Evolutionary conservation across 1,140 invertebrate genomes (phyloP).

Genomic region (Berghia stephanieae): DNA sequence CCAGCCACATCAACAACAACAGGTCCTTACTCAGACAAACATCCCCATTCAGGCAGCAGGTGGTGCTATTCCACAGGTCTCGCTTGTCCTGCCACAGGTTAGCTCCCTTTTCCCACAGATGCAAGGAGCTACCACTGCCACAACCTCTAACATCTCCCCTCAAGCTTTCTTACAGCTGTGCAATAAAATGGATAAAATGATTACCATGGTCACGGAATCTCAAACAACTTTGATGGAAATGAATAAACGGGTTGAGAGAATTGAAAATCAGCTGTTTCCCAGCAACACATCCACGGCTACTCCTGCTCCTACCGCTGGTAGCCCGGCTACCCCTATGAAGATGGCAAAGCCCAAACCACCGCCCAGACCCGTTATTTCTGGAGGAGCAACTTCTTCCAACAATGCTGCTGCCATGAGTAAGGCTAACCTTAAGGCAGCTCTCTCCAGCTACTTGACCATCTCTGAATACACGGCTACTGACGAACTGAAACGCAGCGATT

Average conservation of each 20-base stretch:
- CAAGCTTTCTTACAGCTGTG: conserved; percentile 28
- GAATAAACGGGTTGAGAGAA: conserved; percentile 35
- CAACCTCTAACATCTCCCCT: conserved; percentile 7
- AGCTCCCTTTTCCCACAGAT: conserved; percentile 35
- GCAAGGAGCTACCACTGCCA: neutral
- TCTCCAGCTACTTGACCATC: conserved; percentile 39
- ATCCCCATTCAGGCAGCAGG: conserved; percentile 26
- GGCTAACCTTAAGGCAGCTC: conserved; percentile 34
- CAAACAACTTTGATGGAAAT: conserved; percentile 26
- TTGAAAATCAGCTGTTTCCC: conserved; percentile 32
- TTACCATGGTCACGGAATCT: conserved; percentile 32
- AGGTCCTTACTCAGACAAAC: neutral
- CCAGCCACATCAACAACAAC: conserved; percentile 20
- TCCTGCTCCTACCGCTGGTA: neutral
- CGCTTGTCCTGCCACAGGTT: conserved; percentile 33
- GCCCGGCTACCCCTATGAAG: neutral
- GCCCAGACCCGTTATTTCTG: conserved; percentile 14
- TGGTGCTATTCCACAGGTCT: conserved; percentile 31
- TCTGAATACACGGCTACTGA: conserved; percentile 39
- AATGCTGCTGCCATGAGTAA: conserved; percentile 30
- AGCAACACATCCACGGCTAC: conserved; percentile 7
- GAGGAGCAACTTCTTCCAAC: neutral
- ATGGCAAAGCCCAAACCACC: conserved; percentile 15
- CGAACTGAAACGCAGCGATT: conserved; percentile 36
- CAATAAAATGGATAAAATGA: conserved; percentile 36